Evolutionary conservation across 1,140 invertebrate genomes (phyloP), one percentile per base, ranked within the genome.

Genomic region (Neodiprion fabricii): DNA sequence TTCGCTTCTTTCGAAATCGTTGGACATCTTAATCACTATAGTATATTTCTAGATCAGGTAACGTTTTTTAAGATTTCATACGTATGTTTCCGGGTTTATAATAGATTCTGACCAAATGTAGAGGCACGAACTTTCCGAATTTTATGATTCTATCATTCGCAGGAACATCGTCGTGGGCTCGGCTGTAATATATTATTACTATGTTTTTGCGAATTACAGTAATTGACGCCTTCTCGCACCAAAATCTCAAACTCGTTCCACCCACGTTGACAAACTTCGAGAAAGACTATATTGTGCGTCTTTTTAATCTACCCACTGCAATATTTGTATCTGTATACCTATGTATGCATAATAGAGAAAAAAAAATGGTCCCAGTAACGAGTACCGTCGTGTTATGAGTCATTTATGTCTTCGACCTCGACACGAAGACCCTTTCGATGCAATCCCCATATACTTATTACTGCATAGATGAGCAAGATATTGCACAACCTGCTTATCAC

Each of bases 231-330:
- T 61, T 61, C 53, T 11, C 53, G 53, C 11, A 61, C 11, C 53
- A 61, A 61, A 61, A 61, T 61, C n/a, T 61, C 11, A 61, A 61
- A 61, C 53, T 61, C 11, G 53, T 61, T 61, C 53, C 53, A 61
- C 53, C 53, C n/a, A 61, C 53, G 53, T 61, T n/a, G 53, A 61
- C 11, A 61, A 61, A 61, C 53, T 61, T 61, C n/a, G 11, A n/a
- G 53, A 61, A 61, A 61, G 11, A 61, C 53, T 12, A n/a, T 53
- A 53, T 61, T n/a, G 53, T 61, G 53, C 53, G 53, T n/a, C 53
- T 61, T 40, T 40, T 40, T 5, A 40, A 40, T 40, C 28, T 40
- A 40, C 28, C 28, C 28, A 40, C 28, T 40, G 28, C 28, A 40
- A 40, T 40, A 40, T 40, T 40, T 40, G 5, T 40, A 40, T 40